Percentiles rank a stretch among this genome's conserved stretches.
phyloP scores from a whole-genome alignment of 2,113 vertebrate species.

The Tragulus kanchil region DNA sequence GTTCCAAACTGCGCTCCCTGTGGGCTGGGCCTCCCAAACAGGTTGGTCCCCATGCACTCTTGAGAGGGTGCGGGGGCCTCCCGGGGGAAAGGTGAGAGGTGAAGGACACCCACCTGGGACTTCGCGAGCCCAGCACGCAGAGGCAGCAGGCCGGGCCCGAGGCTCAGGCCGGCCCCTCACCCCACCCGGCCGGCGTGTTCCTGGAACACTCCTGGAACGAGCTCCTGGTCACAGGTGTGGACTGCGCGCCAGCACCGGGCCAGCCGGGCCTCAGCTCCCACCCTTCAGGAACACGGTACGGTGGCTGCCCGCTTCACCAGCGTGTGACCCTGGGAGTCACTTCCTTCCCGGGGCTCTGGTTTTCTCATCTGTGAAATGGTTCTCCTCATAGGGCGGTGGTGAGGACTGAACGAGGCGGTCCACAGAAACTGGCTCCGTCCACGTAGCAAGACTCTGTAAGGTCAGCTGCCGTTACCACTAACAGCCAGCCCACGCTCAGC shows the following conservation, averaged over 20 bases:
- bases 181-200: background rate
- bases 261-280: background rate
- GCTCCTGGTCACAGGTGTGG: fast-evolving
- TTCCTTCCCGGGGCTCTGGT: background rate
- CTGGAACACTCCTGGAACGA: too few species aligned
- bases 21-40: conserved; percentile 47
- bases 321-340: background rate
- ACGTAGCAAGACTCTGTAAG: fast-evolving
- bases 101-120: background rate
- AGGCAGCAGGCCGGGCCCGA: background rate
- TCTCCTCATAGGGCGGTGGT: background rate
- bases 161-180: fast-evolving
- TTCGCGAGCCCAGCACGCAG: background rate
- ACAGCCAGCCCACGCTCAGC: background rate
- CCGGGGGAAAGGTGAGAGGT: background rate
- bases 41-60: background rate
- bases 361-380: background rate
- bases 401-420: background rate
- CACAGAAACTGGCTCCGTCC: background rate
- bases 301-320: background rate
- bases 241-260: fast-evolving
- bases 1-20: background rate
- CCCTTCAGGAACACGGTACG: background rate
- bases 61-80: background rate
- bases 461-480: background rate